Conservation (phyloP, 2,888 invertebrate species). For the Stenodema calcarata region DNA sequence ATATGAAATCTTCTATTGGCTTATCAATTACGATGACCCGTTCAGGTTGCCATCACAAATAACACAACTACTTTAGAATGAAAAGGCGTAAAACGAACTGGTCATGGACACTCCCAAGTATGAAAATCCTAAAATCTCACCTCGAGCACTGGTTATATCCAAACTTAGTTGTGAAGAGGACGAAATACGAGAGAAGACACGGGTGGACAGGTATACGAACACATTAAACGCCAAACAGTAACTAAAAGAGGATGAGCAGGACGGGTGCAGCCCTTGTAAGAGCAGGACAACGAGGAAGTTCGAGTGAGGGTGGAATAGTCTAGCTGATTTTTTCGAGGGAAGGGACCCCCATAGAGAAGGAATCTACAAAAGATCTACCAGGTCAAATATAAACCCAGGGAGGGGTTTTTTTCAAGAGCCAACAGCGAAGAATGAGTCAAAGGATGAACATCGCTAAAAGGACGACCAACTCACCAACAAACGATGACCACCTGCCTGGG, state of each 20-base stretch:
- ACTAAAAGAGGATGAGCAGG: constrained; percentile 17
- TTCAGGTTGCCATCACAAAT: too few species aligned
- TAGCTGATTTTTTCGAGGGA: background rate
- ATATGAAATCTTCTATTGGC: too few species aligned
- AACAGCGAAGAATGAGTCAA: background rate
- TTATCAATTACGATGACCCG: too few species aligned
- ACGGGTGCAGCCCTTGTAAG: background rate
- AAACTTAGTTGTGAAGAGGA: background rate
- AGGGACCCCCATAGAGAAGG: background rate
- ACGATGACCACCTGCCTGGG: too few species aligned
- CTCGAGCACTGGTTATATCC: too few species aligned
- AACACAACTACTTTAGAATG: too few species aligned
- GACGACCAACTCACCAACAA: too few species aligned
- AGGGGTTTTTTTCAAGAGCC: background rate
- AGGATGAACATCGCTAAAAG: background rate
- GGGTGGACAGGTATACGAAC: background rate
- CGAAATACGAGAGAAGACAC: background rate
- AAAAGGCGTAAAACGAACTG: too few species aligned
- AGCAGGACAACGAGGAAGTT: background rate
- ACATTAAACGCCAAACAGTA: constrained; percentile 1
- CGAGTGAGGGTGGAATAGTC: background rate
- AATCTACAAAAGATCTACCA: background rate
- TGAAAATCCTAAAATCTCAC: too few species aligned
- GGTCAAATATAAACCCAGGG: background rate
- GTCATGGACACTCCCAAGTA: too few species aligned